phyloP scores from a whole-genome alignment of 2,888 invertebrate species.

The Nomada lathburiana region DNA sequence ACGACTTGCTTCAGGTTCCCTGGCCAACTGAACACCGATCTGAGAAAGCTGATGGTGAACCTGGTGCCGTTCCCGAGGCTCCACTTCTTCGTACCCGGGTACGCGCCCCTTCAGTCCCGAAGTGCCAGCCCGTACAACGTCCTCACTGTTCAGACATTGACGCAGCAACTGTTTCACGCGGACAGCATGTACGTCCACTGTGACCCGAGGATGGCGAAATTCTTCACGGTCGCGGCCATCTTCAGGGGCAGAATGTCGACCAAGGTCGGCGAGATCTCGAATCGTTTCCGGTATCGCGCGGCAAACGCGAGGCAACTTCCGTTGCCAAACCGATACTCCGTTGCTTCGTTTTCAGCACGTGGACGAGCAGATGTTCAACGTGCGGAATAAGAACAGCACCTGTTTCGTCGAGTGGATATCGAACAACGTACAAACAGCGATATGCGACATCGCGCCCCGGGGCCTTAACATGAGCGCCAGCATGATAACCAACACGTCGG shows the following conservation, averaged over 20 bases:
- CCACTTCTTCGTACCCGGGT: conserved; percentile 94
- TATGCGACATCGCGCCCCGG: conserved; percentile 91
- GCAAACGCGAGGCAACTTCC: neutral
- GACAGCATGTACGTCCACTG: conserved; percentile 91
- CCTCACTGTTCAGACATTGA: conserved; percentile 90
- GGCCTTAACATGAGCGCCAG: conserved; percentile 94
- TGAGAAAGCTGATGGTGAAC: conserved; percentile 95
- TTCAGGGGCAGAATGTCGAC: conserved; percentile 88
- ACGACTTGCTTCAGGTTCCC: conserved; percentile 88
- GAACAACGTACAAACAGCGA: conserved; percentile 91
- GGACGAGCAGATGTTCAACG: conserved; percentile 89
- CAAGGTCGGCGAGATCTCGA: conserved; percentile 52
- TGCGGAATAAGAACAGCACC: conserved; percentile 87
- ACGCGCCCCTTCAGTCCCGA: conserved; percentile 89
- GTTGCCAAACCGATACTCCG: no score
- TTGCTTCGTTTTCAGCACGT: conserved; percentile 80
- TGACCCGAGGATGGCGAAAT: conserved; percentile 89
- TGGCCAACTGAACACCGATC: conserved; percentile 95
- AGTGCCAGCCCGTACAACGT: conserved; percentile 85
- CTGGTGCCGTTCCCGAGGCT: conserved; percentile 96
- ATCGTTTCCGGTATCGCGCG: no score
- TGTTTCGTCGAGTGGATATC: conserved; percentile 91
- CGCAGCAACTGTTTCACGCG: conserved; percentile 91
- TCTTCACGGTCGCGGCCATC: conserved; percentile 89
- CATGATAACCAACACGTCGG: conserved; percentile 93